Conservation (phyloP, 2,888 invertebrate species). For the Therioaphis trifolii region DNA sequence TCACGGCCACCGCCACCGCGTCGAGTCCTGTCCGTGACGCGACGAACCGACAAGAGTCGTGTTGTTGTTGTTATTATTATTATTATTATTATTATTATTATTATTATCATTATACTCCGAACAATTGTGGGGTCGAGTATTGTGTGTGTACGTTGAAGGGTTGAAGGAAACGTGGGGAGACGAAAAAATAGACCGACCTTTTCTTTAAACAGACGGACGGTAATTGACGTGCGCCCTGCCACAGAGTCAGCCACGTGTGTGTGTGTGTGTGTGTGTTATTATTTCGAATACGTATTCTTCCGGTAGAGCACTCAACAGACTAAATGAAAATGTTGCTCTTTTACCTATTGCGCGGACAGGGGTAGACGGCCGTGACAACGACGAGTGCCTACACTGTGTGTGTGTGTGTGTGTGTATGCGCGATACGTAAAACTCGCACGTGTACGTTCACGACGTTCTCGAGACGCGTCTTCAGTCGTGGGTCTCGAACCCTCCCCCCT, state of each 20-base stretch:
- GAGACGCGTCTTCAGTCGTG: too few relatives aligned
- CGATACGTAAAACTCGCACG: background rate
- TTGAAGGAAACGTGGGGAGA: background rate
- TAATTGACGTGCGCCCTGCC: background rate
- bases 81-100: too few relatives aligned
- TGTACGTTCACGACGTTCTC: too few relatives aligned
- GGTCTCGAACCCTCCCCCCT: too few relatives aligned
- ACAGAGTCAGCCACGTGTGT: background rate
- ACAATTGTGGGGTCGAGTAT: slow-evolving; percentile 16
- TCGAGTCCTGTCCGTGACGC: background rate
- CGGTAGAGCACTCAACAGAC: background rate
- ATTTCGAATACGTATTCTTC: background rate
- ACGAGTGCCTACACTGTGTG: slow-evolving; percentile 7
- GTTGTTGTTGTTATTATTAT: too few relatives aligned
- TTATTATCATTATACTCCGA: background rate
- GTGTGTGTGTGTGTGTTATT: background rate
- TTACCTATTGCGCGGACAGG: background rate
- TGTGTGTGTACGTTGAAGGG: background rate
- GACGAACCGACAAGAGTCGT: background rate
- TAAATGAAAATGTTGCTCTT: slow-evolving; percentile 38
- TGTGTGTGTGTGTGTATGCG: too few relatives aligned
- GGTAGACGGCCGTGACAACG: background rate
- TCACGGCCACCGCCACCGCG: background rate
- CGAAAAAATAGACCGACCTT: background rate
- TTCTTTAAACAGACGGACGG: background rate